Percentiles rank a stretch among this genome's conserved stretches.
Evolutionary conservation across 2,888 invertebrate genomes (phyloP).

Genomic region (Agrilus biguttatus): DNA sequence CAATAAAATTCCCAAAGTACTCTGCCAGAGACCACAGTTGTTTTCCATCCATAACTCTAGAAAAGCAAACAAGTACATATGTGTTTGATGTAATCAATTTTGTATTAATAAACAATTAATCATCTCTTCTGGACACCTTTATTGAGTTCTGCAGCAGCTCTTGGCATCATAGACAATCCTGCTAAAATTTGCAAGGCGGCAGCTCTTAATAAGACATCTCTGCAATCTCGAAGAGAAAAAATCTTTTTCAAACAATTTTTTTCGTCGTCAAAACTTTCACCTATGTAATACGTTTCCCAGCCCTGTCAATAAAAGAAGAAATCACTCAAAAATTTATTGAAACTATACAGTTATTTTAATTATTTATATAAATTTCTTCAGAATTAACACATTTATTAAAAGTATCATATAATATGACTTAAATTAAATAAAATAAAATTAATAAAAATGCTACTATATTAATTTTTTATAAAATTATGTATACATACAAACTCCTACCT

Average conservation of each 20-base stretch:
- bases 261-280: conserved; percentile 16
- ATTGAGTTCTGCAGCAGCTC: conserved; percentile 21
- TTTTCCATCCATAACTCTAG: conserved; percentile 17
- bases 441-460: no score
- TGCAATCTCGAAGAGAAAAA: conserved; percentile 12
- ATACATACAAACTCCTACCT: no score
- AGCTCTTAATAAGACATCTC: conserved; percentile 38
- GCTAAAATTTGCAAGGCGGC: conserved; percentile 36
- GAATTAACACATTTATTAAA: no score
- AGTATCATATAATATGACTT: no score
- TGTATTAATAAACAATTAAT: neutral
- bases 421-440: no score
- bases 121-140: conserved; percentile 16
- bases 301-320: conserved; percentile 11
- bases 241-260: conserved; percentile 9
- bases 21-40: conserved; percentile 24
- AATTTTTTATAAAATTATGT: no score
- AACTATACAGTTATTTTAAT: no score
- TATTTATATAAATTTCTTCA: no score
- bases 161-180: conserved; percentile 27
- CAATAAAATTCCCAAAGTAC: conserved; percentile 23
- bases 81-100: neutral
- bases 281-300: conserved; percentile 26
- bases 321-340: no score
- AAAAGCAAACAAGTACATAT: conserved; percentile 10